Percentiles rank a stretch among this genome's conserved stretches.
Conservation (phyloP, 2,113 vertebrate species). For the Calypte anna region DNA sequence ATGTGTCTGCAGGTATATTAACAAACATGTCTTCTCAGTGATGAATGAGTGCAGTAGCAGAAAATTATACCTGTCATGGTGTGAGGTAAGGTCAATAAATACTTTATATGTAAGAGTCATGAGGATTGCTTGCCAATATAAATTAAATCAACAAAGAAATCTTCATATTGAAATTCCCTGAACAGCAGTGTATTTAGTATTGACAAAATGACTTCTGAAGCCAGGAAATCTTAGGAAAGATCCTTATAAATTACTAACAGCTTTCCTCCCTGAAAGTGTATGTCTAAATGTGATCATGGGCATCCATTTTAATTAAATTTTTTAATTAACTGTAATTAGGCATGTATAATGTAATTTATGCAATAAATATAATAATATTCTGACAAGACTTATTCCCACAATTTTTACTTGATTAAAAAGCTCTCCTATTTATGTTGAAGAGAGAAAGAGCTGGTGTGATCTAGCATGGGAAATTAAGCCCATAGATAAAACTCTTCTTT, state of each 20-base stretch:
- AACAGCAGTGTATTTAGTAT: not conserved
- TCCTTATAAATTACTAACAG: not conserved
- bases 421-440: not conserved
- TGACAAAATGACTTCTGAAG: not conserved
- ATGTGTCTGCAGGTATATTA: not conserved
- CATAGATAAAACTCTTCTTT: not conserved
- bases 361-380: conserved; percentile 41
- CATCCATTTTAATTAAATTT: not conserved
- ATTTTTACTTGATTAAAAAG: conserved; percentile 36
- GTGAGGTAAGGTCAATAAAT: conserved; percentile 8
- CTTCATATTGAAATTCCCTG: not conserved
- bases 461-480: not conserved
- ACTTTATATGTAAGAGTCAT: not conserved
- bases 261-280: not conserved
- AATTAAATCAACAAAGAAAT: not conserved
- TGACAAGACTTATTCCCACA: conserved; percentile 26
- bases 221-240: not conserved
- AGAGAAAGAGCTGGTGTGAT: not conserved
- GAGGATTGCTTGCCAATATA: not conserved
- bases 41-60: not conserved
- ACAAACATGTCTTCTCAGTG: not conserved
- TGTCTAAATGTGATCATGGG: not conserved
- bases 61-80: not conserved
- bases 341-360: not conserved
- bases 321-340: conserved; percentile 20